Evolutionary conservation across 2,113 vertebrate species (phyloP), one percentile per base, ranked within the genome.

Genomic region (mouse (Mus musculus)): DNA sequence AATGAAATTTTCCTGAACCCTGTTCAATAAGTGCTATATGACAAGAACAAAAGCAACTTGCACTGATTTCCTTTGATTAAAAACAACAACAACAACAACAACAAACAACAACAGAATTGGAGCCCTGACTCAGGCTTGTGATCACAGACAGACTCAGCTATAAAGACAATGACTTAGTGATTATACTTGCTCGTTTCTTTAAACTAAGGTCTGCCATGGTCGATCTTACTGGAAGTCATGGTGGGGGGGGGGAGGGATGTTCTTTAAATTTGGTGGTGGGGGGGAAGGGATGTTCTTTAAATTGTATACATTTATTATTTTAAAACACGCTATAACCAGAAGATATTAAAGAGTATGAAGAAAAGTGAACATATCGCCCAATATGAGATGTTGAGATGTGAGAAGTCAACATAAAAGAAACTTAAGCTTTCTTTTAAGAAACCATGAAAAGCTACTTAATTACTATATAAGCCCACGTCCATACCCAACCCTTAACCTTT

Each of bases 11-110:
- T 96, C 88, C 95, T 80, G 49, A 88, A 69, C 30, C 59, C 69
- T 92, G 24, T 46, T 96, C 97, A 93, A 93, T 61, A 91, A 97
- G 95, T 90, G 87, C 92, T 96, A 94, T 96, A 92, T 92, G 86
- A 96, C 59, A 71, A 5, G 46, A 87, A 86, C 92, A 96, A 95
- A 97, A 97, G 77, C 80, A 85, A 90, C n/a, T 88, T 95, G 91
- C 90, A 91, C 93, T 92, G 81, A 93, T 90, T 91, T 82, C 91
- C 75, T 97, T 91, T 52, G 96, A 76, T n/a, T 94, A 78, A 76
- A 84, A 91, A 67, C 95, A 78, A 76, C 80, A 91, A 67, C 94
- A 78, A 67, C 94, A 78, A 76, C 80, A 91, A 67, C 52, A 54
- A 52, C 52, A 95, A 78, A 76, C 80, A 67, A 80, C 0, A 90